These are phyloP conservation scores for Eilema sororculum DNA, from an alignment of 2,888 invertebrate genomes.

Conservation along the genomic window DNA sequence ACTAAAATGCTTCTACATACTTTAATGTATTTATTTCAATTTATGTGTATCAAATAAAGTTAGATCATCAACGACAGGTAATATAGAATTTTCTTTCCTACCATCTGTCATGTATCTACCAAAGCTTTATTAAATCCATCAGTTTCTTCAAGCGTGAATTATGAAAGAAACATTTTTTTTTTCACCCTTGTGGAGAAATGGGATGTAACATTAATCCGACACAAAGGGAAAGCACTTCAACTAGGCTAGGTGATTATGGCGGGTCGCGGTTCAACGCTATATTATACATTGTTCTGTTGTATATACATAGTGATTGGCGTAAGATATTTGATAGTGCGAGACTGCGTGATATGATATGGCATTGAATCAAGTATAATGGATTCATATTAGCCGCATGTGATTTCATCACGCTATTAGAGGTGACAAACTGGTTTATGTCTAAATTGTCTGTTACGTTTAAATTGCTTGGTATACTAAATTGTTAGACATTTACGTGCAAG, in stretches of 20 bases:
- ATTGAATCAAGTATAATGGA: background rate
- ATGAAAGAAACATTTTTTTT: background rate
- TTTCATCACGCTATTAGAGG: background rate
- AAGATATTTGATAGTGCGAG: background rate
- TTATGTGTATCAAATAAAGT: background rate
- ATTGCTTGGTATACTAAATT: background rate
- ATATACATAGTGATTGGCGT: background rate
- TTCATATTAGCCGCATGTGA: background rate
- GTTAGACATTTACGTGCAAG: background rate
- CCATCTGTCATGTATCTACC: no score
- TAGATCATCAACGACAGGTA: background rate
- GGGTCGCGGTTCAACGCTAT: background rate
- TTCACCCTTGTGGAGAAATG: background rate
- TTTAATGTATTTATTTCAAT: background rate
- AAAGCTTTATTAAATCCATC: constrained; percentile 3
- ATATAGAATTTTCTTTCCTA: background rate
- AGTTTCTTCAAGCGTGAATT: background rate
- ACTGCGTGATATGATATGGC: background rate
- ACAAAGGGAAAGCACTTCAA: constrained; percentile 3
- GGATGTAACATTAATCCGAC: background rate
- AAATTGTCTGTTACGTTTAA: background rate
- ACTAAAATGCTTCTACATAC: background rate
- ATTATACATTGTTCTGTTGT: background rate
- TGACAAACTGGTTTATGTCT: background rate
- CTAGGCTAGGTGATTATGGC: constrained; percentile 2